A percentile compares a stretch with the other conserved stretches of the same genome.
Conservation (phyloP, 2,888 invertebrate species). For the Tiliacea citrago region DNA sequence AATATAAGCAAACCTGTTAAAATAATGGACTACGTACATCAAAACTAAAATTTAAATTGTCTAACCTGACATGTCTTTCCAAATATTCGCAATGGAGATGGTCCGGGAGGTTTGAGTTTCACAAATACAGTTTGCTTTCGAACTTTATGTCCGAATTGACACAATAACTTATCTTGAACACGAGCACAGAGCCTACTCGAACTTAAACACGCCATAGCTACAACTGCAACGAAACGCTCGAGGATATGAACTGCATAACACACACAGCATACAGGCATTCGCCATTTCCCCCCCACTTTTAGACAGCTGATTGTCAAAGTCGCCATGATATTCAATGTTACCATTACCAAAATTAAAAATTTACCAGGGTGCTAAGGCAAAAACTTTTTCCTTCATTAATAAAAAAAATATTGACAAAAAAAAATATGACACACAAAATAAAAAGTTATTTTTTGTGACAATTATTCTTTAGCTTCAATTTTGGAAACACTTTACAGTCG, state of each 20-base stretch:
- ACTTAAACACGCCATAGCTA: slow-evolving; percentile 96
- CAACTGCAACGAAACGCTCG: slow-evolving; percentile 93
- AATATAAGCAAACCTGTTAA: slow-evolving; percentile 20
- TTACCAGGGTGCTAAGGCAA: not conserved
- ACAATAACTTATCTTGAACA: slow-evolving; percentile 94
- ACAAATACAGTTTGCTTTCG: slow-evolving; percentile 93
- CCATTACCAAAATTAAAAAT: slow-evolving; percentile 13
- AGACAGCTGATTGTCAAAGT: slow-evolving; percentile 89
- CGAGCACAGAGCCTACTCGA: slow-evolving; percentile 95
- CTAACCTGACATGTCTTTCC: slow-evolving; percentile 90
- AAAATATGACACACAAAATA: not conserved
- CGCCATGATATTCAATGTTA: slow-evolving; percentile 72
- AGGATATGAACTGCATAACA: slow-evolving; percentile 89
- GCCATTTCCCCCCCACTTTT: slow-evolving; percentile 89
- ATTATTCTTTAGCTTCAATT: not conserved
- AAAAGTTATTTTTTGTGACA: not conserved
- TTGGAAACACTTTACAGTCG: too few relatives aligned
- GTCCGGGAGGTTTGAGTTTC: slow-evolving; percentile 92
- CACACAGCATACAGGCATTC: slow-evolving; percentile 82
- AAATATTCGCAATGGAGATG: slow-evolving; percentile 90
- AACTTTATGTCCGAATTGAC: slow-evolving; percentile 94
- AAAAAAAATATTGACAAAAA: not conserved
- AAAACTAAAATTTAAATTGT: slow-evolving; percentile 50
- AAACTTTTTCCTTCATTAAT: not conserved
- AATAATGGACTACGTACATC: slow-evolving; percentile 24